phyloP scores from a whole-genome alignment of 35 echinoderm and acorn worm genomes.

The Heliocidaris tuberculata region DNA sequence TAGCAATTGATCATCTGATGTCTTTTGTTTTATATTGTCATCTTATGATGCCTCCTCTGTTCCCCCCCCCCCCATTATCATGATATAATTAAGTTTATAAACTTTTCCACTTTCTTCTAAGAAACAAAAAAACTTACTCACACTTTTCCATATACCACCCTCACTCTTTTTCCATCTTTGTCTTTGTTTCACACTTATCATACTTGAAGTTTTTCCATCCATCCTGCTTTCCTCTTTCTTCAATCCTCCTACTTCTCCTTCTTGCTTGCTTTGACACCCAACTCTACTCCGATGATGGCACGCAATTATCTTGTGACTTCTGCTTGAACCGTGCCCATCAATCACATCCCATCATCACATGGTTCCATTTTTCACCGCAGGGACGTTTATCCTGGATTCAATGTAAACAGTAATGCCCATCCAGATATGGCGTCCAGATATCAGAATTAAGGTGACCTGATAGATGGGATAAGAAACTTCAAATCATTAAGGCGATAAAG shows the following conservation, averaged over 20 bases:
- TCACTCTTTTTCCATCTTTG: not conserved
- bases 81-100: too few relatives aligned
- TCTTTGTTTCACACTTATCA: not conserved
- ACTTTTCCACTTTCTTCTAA: too few relatives aligned
- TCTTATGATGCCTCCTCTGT: too few relatives aligned
- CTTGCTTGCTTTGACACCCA: constrained; percentile 21
- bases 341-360: not conserved
- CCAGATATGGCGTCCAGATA: not conserved
- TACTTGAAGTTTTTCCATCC: not conserved
- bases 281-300: not conserved
- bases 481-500: not conserved
- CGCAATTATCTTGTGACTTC: constrained; percentile 33
- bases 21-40: too few relatives aligned
- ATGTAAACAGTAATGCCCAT: constrained; percentile 20
- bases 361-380: constrained; percentile 9
- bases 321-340: constrained; percentile 15
- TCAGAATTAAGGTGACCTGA: not conserved
- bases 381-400: constrained; percentile 33
- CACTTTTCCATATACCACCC: not conserved
- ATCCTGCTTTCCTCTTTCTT: not conserved
- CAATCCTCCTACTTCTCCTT: not conserved
- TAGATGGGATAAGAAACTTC: not conserved
- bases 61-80: too few relatives aligned
- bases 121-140: not conserved
- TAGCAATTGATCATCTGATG: too few relatives aligned